These are phyloP conservation scores for Drosophila atripex DNA, from an alignment of 2,888 invertebrate genomes.

Conservation along the genomic window DNA sequence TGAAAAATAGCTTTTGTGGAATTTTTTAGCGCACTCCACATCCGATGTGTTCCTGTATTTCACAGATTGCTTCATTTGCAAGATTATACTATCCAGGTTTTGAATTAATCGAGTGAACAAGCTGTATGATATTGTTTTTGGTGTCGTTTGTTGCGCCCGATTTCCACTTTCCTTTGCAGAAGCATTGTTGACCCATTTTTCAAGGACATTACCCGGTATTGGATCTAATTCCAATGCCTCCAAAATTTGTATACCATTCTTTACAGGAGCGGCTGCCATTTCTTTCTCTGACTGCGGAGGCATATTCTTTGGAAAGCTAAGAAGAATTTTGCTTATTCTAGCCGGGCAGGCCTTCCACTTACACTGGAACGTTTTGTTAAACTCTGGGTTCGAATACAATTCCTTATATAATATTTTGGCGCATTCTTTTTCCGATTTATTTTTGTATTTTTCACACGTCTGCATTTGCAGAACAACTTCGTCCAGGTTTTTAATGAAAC, in stretches of 20 bases:
- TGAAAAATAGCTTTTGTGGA: constrained; percentile 50
- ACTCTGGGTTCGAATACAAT: not conserved
- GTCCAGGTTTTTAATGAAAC: not conserved
- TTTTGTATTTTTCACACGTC: not conserved
- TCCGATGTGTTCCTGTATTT: constrained; percentile 29
- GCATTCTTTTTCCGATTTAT: not conserved
- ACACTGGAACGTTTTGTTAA: not conserved
- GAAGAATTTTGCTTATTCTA: not conserved
- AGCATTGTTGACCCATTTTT: too few relatives aligned
- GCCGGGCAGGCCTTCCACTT: not conserved
- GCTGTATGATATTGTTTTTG: constrained; percentile 27
- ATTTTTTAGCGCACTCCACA: constrained; percentile 33
- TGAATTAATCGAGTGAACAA: constrained; percentile 32
- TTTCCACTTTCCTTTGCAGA: not conserved
- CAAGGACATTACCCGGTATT: not conserved
- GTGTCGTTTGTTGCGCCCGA: not conserved
- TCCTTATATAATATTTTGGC: not conserved
- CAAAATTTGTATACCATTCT: not conserved
- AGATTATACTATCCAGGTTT: constrained; percentile 41
- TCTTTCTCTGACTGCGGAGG: too few relatives aligned
- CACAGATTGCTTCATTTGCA: constrained; percentile 37
- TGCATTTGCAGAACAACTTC: constrained; percentile 1
- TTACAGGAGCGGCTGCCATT: not conserved
- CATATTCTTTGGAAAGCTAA: not conserved
- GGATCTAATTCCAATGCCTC: not conserved